phyloP scores from a whole-genome alignment of 2,797 vertebrate species.

The Clarias laeviceps region DNA sequence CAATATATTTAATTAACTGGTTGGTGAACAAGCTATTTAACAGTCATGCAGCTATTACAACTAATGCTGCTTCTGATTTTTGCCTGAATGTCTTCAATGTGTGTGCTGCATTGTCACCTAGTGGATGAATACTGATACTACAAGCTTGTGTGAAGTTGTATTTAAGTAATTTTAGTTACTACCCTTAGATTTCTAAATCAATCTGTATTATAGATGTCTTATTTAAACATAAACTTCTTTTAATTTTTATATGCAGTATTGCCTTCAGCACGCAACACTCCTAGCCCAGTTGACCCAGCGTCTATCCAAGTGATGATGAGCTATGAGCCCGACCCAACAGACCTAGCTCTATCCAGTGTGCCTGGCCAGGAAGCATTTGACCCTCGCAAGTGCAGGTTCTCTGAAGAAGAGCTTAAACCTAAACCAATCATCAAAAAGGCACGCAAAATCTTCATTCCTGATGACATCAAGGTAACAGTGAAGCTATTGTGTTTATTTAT shows the following conservation, averaged over 20 bases:
- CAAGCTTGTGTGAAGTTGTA: slow-evolving; percentile 1
- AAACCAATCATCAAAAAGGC: slow-evolving; percentile 93
- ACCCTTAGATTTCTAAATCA: background rate
- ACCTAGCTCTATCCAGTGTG: slow-evolving; percentile 86
- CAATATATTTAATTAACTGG: too few relatives aligned
- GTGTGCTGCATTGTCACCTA: slow-evolving; percentile 41
- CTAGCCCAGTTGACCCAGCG: slow-evolving; percentile 86
- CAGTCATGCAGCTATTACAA: background rate
- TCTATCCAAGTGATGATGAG: slow-evolving; percentile 84
- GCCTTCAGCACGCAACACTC: slow-evolving; percentile 82
- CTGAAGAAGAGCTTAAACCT: slow-evolving; percentile 87
- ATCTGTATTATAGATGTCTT: background rate
- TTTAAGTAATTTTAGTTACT: background rate
- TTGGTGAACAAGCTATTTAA: background rate
- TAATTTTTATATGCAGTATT: slow-evolving; percentile 72
- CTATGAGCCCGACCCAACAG: slow-evolving; percentile 86
- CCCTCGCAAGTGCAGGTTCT: slow-evolving; percentile 87
- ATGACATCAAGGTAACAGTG: slow-evolving; percentile 88
- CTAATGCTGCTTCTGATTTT: background rate
- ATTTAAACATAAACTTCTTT: background rate
- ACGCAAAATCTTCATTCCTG: slow-evolving; percentile 86
- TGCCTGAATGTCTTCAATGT: background rate
- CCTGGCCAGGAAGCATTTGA: slow-evolving; percentile 90
- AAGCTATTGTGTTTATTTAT: slow-evolving; percentile 66
- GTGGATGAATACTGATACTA: slow-evolving; percentile 37